Evolutionary conservation across 1,140 invertebrate species (phyloP).

Genomic region (Uloborus diversus): DNA sequence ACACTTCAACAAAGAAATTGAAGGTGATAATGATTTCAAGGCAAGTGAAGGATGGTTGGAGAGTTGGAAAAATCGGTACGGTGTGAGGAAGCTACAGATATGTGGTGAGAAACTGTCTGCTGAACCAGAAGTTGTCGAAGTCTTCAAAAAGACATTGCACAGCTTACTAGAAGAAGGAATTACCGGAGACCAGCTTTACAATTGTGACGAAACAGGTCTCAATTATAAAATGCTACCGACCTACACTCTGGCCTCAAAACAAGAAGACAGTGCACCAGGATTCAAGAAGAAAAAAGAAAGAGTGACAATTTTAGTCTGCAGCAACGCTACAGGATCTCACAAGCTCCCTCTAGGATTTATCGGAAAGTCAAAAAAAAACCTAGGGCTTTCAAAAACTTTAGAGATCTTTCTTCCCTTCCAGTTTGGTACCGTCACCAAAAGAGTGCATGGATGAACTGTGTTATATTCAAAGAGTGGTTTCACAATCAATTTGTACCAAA

Average conservation of each 20-base stretch:
- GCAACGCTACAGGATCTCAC: background rate
- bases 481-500: background rate
- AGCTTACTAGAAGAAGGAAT: background rate
- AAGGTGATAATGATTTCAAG: background rate
- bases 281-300: background rate
- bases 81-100: background rate
- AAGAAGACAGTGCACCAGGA: background rate
- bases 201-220: background rate
- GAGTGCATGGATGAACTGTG: background rate
- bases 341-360: background rate
- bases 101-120: background rate
- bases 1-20: background rate
- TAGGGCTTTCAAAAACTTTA: background rate
- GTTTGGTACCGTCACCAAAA: background rate
- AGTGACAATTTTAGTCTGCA: background rate
- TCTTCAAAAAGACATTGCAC: background rate
- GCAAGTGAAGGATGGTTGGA: background rate
- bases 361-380: constrained; percentile 5
- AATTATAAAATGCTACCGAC: background rate
- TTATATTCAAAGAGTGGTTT: constrained; percentile 2
- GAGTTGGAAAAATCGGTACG: background rate
- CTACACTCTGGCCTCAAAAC: background rate
- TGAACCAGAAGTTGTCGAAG: background rate
- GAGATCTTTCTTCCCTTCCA: background rate
- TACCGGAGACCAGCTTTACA: constrained; percentile 1